Evolutionary conservation across 1,140 invertebrate species (phyloP).

Genomic region (Drosophila kanapiae): DNA sequence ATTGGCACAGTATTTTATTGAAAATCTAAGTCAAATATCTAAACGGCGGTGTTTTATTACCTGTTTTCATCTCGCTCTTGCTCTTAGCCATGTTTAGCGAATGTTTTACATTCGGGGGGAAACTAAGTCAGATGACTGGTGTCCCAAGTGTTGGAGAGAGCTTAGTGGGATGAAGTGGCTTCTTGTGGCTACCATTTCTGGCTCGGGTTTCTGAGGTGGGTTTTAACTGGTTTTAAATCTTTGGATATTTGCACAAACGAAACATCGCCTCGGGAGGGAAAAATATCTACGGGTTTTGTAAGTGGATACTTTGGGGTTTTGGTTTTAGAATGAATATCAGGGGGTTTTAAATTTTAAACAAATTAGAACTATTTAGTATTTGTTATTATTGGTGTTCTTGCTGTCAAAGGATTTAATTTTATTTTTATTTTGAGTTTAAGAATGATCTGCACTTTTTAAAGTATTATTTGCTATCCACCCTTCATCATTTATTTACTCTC

Average conservation of each 20-base stretch:
- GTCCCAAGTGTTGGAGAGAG: slow-evolving; percentile 3
- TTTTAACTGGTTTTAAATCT: slow-evolving; percentile 27
- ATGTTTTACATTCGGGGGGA: slow-evolving; percentile 56
- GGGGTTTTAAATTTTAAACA: no score
- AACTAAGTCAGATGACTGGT: slow-evolving; percentile 9
- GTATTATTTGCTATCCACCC: neutral
- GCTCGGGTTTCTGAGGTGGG: slow-evolving; percentile 38
- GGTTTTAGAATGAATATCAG: neutral
- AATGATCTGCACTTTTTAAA: neutral
- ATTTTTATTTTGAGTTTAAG: neutral
- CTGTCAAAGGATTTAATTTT: neutral
- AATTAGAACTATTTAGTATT: neutral
- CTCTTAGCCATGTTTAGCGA: slow-evolving; percentile 51
- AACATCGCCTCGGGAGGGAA: neutral
- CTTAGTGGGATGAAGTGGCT: slow-evolving; percentile 38
- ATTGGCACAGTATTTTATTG: slow-evolving; percentile 71
- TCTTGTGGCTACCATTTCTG: slow-evolving; percentile 11
- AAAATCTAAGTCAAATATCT: slow-evolving; percentile 80
- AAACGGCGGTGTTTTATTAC: slow-evolving; percentile 80
- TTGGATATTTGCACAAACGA: slow-evolving; percentile 5
- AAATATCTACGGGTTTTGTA: slow-evolving; percentile 13
- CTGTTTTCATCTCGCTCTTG: slow-evolving; percentile 46
- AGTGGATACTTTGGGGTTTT: slow-evolving; percentile 1
- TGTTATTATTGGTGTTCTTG: neutral
- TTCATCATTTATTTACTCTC: neutral